Conservation (phyloP, 2,113 vertebrate species). For the Caracal caracal region DNA sequence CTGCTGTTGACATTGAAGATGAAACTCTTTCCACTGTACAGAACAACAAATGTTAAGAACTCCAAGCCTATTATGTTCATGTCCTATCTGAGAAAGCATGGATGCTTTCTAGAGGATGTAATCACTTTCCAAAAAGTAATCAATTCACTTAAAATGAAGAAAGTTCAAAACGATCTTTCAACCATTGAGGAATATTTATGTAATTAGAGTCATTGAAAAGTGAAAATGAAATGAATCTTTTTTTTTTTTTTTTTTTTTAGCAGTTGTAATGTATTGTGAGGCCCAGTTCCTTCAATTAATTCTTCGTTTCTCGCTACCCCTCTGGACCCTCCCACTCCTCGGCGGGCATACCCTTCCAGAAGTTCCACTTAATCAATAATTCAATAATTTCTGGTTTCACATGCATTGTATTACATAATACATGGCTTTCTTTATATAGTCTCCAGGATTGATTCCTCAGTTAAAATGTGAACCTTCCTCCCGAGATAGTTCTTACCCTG, state of each 20-base stretch:
- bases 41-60: neutral
- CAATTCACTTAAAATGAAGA: constrained; percentile 46
- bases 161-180: neutral
- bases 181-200: neutral
- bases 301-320: neutral
- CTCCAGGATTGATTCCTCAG: neutral
- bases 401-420: neutral
- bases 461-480: neutral
- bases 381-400: neutral
- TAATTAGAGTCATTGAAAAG: neutral
- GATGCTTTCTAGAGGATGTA: neutral
- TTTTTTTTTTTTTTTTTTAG: neutral
- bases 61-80: neutral
- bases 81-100: neutral
- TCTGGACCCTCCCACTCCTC: fast-evolving
- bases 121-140: constrained; percentile 2
- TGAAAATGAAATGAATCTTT: neutral
- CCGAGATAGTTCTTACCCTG: neutral
- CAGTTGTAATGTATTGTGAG: neutral
- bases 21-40: neutral
- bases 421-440: neutral
- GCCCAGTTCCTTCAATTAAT: neutral
- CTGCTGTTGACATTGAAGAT: neutral
- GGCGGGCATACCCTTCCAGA: neutral
- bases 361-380: neutral